phyloP scores from a whole-genome alignment of 2,113 vertebrate genomes.

The Pelvicachromis taeniatus region DNA sequence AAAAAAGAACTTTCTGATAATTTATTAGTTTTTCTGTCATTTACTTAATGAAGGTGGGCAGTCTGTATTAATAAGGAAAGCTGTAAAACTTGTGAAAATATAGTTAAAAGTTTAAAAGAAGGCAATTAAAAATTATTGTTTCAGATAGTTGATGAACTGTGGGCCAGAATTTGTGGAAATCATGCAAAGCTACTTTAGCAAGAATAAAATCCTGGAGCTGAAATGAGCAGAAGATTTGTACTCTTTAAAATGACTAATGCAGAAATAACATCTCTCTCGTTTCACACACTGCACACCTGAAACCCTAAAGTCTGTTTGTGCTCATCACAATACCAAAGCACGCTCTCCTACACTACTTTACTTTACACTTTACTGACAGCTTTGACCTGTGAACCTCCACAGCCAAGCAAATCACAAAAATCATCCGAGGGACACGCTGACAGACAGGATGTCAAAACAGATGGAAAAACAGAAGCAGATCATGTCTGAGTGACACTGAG shows the following conservation, averaged over 20 bases:
- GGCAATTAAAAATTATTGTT: background rate
- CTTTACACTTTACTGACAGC: background rate
- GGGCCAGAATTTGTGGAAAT: background rate
- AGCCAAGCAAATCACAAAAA: background rate
- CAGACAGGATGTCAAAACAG: background rate
- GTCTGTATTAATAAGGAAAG: background rate
- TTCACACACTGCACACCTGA: background rate
- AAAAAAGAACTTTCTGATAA: background rate
- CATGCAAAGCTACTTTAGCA: background rate
- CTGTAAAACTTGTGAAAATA: background rate
- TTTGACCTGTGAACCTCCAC: background rate
- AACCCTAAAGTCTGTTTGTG: background rate
- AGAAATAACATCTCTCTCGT: background rate
- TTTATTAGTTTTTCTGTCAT: accelerated
- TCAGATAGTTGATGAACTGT: background rate
- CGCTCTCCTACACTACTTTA: background rate
- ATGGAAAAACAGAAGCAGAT: background rate
- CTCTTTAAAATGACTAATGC: background rate
- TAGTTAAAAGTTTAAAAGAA: background rate
- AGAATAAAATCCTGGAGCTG: background rate
- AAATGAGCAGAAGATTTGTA: background rate
- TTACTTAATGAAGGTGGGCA: background rate
- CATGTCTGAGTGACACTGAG: background rate
- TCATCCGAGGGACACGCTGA: background rate
- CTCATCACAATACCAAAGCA: background rate